phyloP scores from a whole-genome alignment of 2,888 invertebrate genomes.

The Nudaria mundana region DNA sequence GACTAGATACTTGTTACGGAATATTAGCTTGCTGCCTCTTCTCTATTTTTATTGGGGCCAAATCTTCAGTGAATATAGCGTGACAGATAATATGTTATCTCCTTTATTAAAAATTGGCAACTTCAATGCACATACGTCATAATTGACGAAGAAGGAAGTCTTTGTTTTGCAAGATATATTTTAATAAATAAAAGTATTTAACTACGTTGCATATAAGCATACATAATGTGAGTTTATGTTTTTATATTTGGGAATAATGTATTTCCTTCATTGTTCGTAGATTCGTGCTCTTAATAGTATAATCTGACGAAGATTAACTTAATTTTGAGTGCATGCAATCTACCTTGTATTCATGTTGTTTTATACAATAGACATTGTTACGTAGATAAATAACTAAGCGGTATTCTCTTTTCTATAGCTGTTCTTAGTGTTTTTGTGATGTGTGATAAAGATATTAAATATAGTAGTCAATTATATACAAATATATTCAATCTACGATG shows the following conservation, averaged over 20 bases:
- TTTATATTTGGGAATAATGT: constrained; percentile 1
- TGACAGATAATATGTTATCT: too few relatives aligned
- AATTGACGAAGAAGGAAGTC: constrained; percentile 29
- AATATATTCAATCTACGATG: constrained; percentile 16
- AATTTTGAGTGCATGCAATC: constrained; percentile 11
- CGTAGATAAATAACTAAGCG: constrained; percentile 2
- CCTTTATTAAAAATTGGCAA: too few relatives aligned
- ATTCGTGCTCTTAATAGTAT: not conserved
- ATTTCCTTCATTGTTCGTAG: not conserved
- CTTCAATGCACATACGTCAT: constrained; percentile 14
- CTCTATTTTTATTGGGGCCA: too few relatives aligned
- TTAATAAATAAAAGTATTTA: constrained; percentile 12
- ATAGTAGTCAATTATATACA: not conserved
- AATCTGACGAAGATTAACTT: constrained; percentile 10
- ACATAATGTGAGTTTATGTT: constrained; percentile 19
- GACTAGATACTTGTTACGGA: too few relatives aligned
- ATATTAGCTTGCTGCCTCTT: too few relatives aligned
- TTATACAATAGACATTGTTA: constrained; percentile 14
- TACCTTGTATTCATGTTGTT: constrained; percentile 7
- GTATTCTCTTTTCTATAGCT: not conserved
- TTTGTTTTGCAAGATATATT: constrained; percentile 29
- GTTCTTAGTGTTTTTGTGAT: not conserved
- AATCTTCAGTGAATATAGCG: too few relatives aligned
- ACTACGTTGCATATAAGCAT: constrained; percentile 13
- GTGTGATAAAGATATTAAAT: not conserved